These are phyloP conservation scores for Diplolepis rosae DNA, from an alignment of 2,888 invertebrate genomes.

Conservation along the genomic window DNA sequence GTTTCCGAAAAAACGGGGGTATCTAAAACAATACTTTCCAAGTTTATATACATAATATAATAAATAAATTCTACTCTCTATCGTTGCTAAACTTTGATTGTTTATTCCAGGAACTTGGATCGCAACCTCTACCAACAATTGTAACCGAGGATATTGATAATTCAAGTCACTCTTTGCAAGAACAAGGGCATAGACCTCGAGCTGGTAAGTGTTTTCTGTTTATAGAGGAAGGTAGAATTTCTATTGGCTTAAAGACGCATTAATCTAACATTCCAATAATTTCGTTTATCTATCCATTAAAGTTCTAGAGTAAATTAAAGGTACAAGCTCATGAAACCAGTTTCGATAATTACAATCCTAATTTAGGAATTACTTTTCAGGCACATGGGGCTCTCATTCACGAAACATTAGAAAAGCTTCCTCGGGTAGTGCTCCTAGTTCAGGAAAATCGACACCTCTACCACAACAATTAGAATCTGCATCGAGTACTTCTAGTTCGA, in stretches of 20 bases:
- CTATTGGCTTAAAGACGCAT: no score
- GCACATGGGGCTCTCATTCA: conserved; percentile 70
- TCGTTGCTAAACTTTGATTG: conserved; percentile 43
- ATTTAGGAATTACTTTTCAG: conserved; percentile 47
- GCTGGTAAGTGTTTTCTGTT: conserved; percentile 77
- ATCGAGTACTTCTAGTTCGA: conserved; percentile 61
- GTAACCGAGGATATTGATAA: conserved; percentile 75
- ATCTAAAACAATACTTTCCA: no score
- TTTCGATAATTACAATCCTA: no score
- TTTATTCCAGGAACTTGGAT: conserved; percentile 77
- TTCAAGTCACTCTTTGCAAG: conserved; percentile 70
- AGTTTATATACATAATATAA: no score
- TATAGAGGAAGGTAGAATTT: background rate
- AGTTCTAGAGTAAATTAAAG: no score
- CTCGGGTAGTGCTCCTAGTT: conserved; percentile 65
- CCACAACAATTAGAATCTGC: conserved; percentile 61
- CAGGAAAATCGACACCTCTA: conserved; percentile 68
- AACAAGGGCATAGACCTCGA: conserved; percentile 75
- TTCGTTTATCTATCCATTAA: no score
- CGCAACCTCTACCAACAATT: conserved; percentile 78
- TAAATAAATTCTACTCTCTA: no score
- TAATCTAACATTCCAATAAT: no score
- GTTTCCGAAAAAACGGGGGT: no score
- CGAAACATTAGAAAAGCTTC: conserved; percentile 62
- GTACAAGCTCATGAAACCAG: no score